These are phyloP conservation scores for Parnassius smintheus DNA, from an alignment of 2,888 invertebrate genomes.

Conservation along the genomic window DNA sequence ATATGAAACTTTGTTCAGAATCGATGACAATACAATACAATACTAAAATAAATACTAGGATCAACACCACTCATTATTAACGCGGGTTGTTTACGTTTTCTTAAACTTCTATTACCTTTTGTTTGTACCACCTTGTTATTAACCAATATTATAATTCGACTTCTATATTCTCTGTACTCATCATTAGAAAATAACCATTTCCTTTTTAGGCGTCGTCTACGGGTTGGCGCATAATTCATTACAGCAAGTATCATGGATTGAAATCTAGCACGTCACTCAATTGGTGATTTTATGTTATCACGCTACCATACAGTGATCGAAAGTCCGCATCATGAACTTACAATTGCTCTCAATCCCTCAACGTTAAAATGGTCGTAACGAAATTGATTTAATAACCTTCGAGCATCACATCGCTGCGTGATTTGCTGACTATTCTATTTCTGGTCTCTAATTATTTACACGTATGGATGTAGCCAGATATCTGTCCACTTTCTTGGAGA, in stretches of 20 bases:
- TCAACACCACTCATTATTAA: too few species aligned
- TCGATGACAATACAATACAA: too few species aligned
- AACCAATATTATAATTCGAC: too few species aligned
- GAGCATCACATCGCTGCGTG: constrained; percentile 25
- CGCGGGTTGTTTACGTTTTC: too few species aligned
- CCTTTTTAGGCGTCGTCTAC: neutral
- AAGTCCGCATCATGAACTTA: constrained; percentile 16
- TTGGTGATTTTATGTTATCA: constrained; percentile 23
- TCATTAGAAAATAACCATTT: neutral
- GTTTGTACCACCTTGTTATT: too few species aligned
- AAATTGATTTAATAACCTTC: constrained; percentile 26
- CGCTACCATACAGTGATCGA: constrained; percentile 24
- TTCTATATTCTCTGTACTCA: too few species aligned
- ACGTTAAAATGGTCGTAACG: constrained; percentile 21
- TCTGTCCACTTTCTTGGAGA: too few species aligned
- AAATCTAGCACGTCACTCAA: constrained; percentile 24
- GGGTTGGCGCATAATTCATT: constrained; percentile 11
- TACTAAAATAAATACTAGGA: too few species aligned
- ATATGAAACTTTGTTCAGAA: too few species aligned
- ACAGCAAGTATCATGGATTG: constrained; percentile 22
- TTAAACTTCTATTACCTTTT: too few species aligned
- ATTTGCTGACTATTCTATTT: constrained; percentile 18
- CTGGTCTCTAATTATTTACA: neutral
- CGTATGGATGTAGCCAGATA: neutral
- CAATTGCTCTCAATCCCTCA: constrained; percentile 25